phyloP scores from a whole-genome alignment of 2,113 vertebrate genomes.

The Lamprologus tigripictilis region DNA sequence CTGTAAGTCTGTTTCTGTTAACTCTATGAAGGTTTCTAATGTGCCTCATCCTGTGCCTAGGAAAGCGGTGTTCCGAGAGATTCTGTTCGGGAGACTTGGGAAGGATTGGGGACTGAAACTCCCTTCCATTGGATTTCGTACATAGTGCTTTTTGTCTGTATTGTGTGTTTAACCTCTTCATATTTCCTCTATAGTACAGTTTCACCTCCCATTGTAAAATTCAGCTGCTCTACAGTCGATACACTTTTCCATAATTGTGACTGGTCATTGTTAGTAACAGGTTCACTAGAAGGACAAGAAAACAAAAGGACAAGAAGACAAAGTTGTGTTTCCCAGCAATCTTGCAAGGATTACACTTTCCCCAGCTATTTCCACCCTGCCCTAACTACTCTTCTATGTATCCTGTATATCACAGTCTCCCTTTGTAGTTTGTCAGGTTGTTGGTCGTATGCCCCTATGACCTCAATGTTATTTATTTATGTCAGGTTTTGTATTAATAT shows the following conservation, averaged over 20 bases:
- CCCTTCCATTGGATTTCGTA: not conserved
- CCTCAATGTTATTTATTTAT: not conserved
- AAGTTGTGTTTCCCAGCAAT: not conserved
- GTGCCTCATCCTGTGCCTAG: not conserved
- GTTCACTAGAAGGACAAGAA: not conserved
- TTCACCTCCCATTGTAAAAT: not conserved
- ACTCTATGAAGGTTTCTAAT: not conserved
- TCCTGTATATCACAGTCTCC: not conserved
- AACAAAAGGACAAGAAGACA: not conserved
- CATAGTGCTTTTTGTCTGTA: not conserved
- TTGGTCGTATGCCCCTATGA: fast-evolving
- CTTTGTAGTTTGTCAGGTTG: not conserved
- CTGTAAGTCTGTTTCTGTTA: not conserved
- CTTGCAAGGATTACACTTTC: not conserved
- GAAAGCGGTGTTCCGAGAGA: fast-evolving
- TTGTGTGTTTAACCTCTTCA: not conserved
- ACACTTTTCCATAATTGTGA: not conserved
- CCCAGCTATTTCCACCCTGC: not conserved
- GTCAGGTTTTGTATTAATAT: not conserved
- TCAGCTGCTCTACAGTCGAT: not conserved
- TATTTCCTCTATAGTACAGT: not conserved
- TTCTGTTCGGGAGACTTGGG: fast-evolving
- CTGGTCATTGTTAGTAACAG: not conserved
- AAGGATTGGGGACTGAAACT: not conserved
- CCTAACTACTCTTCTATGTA: not conserved